These are phyloP conservation scores for Turritopsis rubra DNA, from an alignment of 30 jellyfish, hydroid and myxozoan species.

Conservation along the genomic window DNA sequence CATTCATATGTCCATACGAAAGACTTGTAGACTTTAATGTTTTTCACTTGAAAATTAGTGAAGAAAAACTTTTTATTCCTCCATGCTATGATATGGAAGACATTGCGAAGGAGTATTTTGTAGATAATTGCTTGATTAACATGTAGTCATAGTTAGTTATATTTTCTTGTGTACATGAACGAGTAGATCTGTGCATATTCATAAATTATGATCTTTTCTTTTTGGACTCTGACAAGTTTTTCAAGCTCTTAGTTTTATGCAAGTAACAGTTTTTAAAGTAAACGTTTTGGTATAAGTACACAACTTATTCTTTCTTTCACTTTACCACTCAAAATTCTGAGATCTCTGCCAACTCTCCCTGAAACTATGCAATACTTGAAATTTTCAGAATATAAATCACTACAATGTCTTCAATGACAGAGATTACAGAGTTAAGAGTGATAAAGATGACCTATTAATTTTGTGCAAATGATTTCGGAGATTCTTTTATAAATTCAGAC, in stretches of 20 bases:
- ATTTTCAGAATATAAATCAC: background rate
- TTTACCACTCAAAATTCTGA: background rate
- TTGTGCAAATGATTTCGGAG: background rate
- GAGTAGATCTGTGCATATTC: background rate
- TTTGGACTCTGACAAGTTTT: background rate
- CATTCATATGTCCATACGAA: slow-evolving; percentile 10
- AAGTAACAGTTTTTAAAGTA: background rate
- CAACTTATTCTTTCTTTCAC: background rate
- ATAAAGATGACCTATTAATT: background rate
- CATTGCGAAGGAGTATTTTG: background rate
- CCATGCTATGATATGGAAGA: background rate
- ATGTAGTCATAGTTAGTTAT: background rate
- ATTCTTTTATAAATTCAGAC: background rate
- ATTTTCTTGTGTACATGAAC: background rate
- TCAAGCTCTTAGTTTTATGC: background rate
- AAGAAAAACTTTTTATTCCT: background rate
- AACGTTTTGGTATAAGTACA: background rate
- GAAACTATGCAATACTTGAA: background rate
- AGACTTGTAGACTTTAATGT: slow-evolving; percentile 38
- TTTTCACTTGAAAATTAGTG: slow-evolving; percentile 21
- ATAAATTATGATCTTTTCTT: background rate
- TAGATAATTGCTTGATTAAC: background rate
- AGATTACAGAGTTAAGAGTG: background rate
- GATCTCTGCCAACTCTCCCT: background rate
- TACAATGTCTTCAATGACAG: background rate